Evolutionary conservation across 2,113 vertebrate species (phyloP), one percentile per base, ranked within the genome.

Genomic region (Scartelaos histophorus): DNA sequence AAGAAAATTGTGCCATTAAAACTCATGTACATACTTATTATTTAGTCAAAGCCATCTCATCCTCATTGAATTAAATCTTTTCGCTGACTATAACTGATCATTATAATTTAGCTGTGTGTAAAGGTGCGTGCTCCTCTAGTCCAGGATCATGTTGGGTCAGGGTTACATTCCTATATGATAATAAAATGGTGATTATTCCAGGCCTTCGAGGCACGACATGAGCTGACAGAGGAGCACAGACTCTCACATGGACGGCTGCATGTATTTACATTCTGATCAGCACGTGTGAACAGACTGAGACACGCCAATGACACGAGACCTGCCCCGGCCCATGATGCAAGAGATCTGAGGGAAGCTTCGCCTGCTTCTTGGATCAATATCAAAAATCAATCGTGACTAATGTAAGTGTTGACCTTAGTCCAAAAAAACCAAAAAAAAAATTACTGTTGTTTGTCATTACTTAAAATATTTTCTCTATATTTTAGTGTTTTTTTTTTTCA

Each of bases 251-350:
- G 15, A 19, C 3, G 60, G 13, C 5, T 9, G 34, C 29, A 38
- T n/a, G 29, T 15, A 64, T 64, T 64, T 38, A 34, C 61, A 64
- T 64, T 64, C 38, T 38, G 38, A 38, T 62, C 16, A n/a, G 29
- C 60, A 38, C 15, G 60, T 62, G 61, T 64, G 61, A 64, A 38
- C 61, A n/a, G 61, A 64, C 7, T 10, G 61, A 64, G 29, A 34
- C 61, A 12, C 38, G 61, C 17, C 34, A 38, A 6, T 11, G 29
- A 64, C 35, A 62, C 25, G 29, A 38, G 34, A 38, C 29, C 17
- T 16, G 7, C 34, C 60, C 61, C 15, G 16, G 19, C 34, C 34
- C 61, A 64, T 29, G 29, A 29, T 29, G 2, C 29, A 29, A 29
- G 29, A 29, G 29, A 29, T 29, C 29, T 29, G 29, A 29, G 29